These are phyloP conservation scores for Spongilla lacustris DNA, from an alignment of 37 sponge, comb jelly and placozoan genomes.

Conservation along the genomic window DNA sequence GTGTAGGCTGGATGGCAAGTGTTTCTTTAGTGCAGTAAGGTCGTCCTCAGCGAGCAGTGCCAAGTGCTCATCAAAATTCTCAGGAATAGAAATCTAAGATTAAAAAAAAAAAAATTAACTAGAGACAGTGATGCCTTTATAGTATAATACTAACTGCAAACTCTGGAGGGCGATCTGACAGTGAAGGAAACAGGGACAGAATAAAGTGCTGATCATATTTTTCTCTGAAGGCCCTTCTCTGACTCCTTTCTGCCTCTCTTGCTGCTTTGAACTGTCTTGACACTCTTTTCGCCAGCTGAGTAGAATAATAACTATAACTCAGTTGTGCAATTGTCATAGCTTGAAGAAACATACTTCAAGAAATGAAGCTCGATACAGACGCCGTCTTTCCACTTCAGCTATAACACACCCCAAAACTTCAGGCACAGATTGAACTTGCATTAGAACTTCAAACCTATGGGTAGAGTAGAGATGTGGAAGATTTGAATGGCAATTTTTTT, in stretches of 20 bases:
- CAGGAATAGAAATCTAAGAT: not conserved
- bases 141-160: constrained; percentile 22
- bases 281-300: constrained; percentile 24
- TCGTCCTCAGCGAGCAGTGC: not conserved
- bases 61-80: not conserved
- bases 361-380: not conserved
- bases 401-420: constrained; percentile 48
- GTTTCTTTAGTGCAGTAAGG: not conserved
- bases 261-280: not conserved
- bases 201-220: constrained; percentile 53
- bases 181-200: constrained; percentile 53
- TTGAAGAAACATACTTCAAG: not conserved
- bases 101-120: not conserved
- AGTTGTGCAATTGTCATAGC: not conserved
- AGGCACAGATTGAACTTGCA: constrained; percentile 50
- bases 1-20: not conserved
- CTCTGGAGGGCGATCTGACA: constrained; percentile 43
- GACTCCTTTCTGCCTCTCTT: constrained; percentile 44
- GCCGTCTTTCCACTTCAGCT: constrained; percentile 51
- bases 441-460: constrained; percentile 54
- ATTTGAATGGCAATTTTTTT: too few species aligned
- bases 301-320: not conserved
- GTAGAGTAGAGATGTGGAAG: not conserved
- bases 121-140: not conserved
- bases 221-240: constrained; percentile 18